These are phyloP conservation scores for Alentia gelatinosa DNA, from an alignment of 2,888 invertebrate genomes.

Conservation along the genomic window DNA sequence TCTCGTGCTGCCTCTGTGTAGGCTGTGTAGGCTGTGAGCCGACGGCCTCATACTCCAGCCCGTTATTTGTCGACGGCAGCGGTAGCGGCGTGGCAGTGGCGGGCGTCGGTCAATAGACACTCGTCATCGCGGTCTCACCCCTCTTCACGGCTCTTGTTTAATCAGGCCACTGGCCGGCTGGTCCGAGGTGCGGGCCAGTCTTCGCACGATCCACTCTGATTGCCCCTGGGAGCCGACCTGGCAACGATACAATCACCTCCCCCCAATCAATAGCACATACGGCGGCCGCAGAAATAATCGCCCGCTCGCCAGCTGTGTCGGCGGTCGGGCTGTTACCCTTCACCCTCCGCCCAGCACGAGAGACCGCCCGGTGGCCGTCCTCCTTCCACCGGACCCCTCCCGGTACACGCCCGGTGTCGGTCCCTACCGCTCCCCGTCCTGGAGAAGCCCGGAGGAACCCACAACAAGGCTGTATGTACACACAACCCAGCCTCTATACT, in stretches of 20 bases:
- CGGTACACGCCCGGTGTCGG: no score
- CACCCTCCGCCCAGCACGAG: no score
- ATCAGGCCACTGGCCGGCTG: neutral
- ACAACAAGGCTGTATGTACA: neutral
- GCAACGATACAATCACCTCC: conserved; percentile 4
- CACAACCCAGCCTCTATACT: neutral
- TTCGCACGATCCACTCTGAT: conserved; percentile 4
- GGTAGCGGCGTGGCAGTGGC: no score
- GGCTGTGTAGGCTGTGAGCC: no score
- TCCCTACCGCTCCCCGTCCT: no score
- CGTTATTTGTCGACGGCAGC: no score
- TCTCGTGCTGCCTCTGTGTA: no score
- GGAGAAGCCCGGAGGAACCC: neutral
- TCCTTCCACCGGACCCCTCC: no score
- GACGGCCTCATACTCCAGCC: no score
- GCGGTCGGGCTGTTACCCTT: no score
- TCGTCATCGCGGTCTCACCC: neutral
- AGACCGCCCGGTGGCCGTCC: no score
- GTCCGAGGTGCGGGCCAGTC: neutral
- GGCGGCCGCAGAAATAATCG: neutral
- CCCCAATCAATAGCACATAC: neutral
- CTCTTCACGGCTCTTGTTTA: neutral
- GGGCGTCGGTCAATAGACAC: neutral
- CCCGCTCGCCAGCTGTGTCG: neutral
- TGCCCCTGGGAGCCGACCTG: conserved; percentile 3